Conservation (phyloP, 1,140 invertebrate genomes). For the Microplitis mediator region DNA sequence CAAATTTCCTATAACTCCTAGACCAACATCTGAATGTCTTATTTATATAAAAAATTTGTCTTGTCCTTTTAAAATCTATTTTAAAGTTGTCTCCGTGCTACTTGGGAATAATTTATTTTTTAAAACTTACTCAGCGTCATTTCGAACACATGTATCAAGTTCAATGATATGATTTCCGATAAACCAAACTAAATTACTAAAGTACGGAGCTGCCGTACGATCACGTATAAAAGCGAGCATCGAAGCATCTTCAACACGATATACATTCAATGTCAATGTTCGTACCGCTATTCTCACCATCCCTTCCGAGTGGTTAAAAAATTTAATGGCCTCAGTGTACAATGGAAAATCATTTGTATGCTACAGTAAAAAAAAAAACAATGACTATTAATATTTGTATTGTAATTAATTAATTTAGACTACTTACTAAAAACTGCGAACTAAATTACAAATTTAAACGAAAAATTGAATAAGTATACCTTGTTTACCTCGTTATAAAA, state of each 20-base stretch:
- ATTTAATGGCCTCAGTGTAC: constrained; percentile 98
- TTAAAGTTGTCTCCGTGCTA: no score
- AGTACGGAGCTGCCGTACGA: constrained; percentile 95
- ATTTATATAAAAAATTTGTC: no score
- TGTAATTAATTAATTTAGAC: not conserved
- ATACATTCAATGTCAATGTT: constrained; percentile 97
- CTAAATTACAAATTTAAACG: constrained; percentile 8
- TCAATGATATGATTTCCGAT: constrained; percentile 98
- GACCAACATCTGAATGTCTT: no score
- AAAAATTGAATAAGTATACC: constrained; percentile 42
- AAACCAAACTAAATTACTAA: constrained; percentile 99
- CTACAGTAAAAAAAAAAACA: constrained; percentile 66
- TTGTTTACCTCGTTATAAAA: constrained; percentile 97
- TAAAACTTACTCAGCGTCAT: constrained; percentile 86
- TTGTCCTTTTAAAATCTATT: no score
- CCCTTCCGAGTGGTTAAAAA: constrained; percentile 97
- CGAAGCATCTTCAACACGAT: constrained; percentile 90
- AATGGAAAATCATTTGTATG: constrained; percentile 99
- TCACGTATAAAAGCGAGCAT: constrained; percentile 97
- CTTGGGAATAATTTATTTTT: no score
- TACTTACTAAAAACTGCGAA: not conserved
- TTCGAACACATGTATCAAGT: constrained; percentile 91
- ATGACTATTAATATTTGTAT: not conserved
- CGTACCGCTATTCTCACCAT: constrained; percentile 99
- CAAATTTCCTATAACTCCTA: no score